Evolutionary conservation across 1,140 invertebrate genomes (phyloP), one percentile per base, ranked within the genome.

Genomic region (Psix sp.): DNA sequence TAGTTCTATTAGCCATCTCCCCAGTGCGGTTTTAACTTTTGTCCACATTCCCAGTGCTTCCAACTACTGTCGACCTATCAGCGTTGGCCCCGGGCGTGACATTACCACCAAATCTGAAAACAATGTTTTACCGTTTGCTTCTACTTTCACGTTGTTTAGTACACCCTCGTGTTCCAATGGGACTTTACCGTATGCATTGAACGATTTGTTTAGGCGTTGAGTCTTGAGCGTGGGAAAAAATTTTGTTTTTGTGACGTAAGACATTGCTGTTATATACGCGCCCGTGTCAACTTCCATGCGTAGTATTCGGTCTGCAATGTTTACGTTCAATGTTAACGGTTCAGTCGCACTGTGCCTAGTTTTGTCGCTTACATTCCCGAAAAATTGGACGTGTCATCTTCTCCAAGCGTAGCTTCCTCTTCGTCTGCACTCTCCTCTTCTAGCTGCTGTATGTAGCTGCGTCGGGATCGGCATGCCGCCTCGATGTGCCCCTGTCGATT

Each of bases 31-130:
- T 4, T 24, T 4, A 24, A 24, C 21, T 4, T 24, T 3, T 6
- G 29, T 5, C 29, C 29, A 33, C n/a, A 33, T 6, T 33, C 49
- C 38, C 0, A 54, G n/a, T 2, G 35, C 36, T 5, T 54, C 3
- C 36, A 54, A 13, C 49, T 38, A 54, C 6, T 54, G 49, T 4
- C 49, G 36, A 13, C 49, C 49, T 5, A 54, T 40, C 9, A 54
- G 11, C 0, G 21, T 54, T 13, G 49, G 36, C 0, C 49, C 49
- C 5, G 14, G 35, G 10, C 14, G 14, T 7, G 38, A 3, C 38
- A 40, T 40, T 2, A 49, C n/a, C 2, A 35, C 11, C 46, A 49
- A 24, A 20, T 49, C 29, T 13, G 36, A 11, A 1, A 14, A 9
- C 17, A 18, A 5, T 36, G 1, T 7, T 17, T 5, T 14, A 20